These are phyloP conservation scores for Zeuzera pyrina DNA, from an alignment of 2,888 invertebrate genomes.

Conservation along the genomic window DNA sequence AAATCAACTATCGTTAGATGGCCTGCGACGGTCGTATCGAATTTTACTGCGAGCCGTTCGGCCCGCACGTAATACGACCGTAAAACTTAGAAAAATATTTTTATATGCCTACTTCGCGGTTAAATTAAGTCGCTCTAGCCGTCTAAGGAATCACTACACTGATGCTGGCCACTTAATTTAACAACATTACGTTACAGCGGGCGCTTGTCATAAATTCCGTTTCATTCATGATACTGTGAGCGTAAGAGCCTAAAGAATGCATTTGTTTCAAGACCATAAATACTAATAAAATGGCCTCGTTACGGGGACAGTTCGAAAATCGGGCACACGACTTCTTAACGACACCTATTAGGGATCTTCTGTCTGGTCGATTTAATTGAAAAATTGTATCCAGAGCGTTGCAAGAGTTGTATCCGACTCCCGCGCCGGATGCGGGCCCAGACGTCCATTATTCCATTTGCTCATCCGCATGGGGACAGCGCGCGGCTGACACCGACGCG, in stretches of 20 bases:
- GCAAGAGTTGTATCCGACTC: slow-evolving; percentile 68
- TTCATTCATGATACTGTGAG: slow-evolving; percentile 54
- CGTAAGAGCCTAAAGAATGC: slow-evolving; percentile 40
- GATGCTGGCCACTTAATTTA: slow-evolving; percentile 31
- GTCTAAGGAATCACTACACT: slow-evolving; percentile 14
- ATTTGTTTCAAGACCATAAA: slow-evolving; percentile 66
- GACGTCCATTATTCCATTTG: slow-evolving; percentile 72
- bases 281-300: slow-evolving; percentile 70
- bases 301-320: slow-evolving; percentile 69
- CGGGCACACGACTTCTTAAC: slow-evolving; percentile 72
- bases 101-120: slow-evolving; percentile 38
- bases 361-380: slow-evolving; percentile 72
- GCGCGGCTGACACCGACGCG: slow-evolving; percentile 16
- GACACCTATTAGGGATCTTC: slow-evolving; percentile 72
- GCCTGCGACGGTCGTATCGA: slow-evolving; percentile 52
- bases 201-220: slow-evolving; percentile 60
- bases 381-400: slow-evolving; percentile 70
- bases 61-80: slow-evolving; percentile 48
- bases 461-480: slow-evolving; percentile 68
- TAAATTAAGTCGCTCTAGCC: slow-evolving; percentile 30
- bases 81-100: slow-evolving; percentile 66
- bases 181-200: slow-evolving; percentile 41
- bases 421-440: slow-evolving; percentile 72
- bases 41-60: slow-evolving; percentile 52
- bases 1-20: slow-evolving; percentile 61